These are phyloP conservation scores for Pardalotus punctatus DNA, from an alignment of 2,113 vertebrate genomes.

Conservation along the genomic window DNA sequence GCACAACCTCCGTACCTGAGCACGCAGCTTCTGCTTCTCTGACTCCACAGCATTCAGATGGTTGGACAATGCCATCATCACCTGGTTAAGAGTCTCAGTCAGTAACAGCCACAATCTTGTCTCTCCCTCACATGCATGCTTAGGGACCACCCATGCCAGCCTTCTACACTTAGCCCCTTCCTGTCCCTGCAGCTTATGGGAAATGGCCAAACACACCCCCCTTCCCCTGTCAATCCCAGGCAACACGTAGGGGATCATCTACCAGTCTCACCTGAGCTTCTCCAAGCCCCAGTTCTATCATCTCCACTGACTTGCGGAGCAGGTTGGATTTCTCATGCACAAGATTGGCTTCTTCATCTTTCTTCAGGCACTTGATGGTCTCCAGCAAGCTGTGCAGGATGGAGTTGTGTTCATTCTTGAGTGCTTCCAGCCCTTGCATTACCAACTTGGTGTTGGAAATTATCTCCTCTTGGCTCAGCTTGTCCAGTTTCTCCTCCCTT, in stretches of 20 bases:
- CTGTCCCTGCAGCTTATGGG: neutral
- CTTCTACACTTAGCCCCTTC: neutral
- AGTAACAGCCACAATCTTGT: neutral
- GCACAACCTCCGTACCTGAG: conserved; percentile 93
- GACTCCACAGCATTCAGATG: conserved; percentile 97
- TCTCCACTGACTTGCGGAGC: conserved; percentile 95
- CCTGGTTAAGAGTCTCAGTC: conserved; percentile 68
- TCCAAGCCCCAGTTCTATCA: conserved; percentile 95
- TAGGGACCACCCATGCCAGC: neutral
- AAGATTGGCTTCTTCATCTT: conserved; percentile 95
- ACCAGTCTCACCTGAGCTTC: conserved; percentile 89
- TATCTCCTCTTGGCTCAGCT: conserved; percentile 96
- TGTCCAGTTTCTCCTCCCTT: conserved; percentile 91
- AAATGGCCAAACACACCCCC: neutral
- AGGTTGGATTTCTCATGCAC: conserved; percentile 97
- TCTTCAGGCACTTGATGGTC: conserved; percentile 97
- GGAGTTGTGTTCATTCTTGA: conserved; percentile 97
- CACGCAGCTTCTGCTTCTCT: conserved; percentile 96
- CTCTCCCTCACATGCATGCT: neutral
- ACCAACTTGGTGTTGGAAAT: conserved; percentile 96
- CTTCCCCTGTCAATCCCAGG: neutral
- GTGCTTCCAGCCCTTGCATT: conserved; percentile 95
- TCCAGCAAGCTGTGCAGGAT: conserved; percentile 96
- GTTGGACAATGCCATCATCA: conserved; percentile 97
- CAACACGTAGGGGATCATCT: neutral